phyloP scores from a whole-genome alignment of 2,797 vertebrate species.

The Halcyon smyrnensis region DNA sequence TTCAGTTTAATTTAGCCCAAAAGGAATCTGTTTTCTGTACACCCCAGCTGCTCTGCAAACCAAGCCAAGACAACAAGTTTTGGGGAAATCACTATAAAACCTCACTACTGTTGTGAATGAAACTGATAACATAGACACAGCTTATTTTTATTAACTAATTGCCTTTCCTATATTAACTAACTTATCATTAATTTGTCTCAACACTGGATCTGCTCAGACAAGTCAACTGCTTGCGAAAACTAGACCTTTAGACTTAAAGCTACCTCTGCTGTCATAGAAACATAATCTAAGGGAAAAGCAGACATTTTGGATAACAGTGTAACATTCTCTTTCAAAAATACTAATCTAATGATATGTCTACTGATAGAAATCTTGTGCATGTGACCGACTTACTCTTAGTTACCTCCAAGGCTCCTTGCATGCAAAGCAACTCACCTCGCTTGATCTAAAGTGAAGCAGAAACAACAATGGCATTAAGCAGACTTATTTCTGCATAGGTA shows the following conservation, averaged over 20 bases:
- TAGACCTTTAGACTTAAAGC: background rate
- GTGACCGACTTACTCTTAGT: background rate
- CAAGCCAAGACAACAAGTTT: background rate
- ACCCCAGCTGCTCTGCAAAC: background rate
- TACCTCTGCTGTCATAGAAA: background rate
- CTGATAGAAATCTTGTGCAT: background rate
- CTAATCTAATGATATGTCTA: background rate
- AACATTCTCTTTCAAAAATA: background rate
- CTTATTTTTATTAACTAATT: background rate
- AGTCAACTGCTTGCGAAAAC: background rate
- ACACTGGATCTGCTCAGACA: background rate
- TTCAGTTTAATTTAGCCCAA: background rate
- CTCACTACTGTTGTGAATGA: background rate
- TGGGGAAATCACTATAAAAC: background rate
- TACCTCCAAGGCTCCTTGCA: background rate
- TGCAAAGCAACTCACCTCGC: background rate
- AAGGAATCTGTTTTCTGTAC: background rate
- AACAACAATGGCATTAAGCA: background rate
- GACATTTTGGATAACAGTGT: background rate
- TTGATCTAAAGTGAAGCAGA: background rate
- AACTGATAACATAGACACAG: background rate
- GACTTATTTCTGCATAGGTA: background rate
- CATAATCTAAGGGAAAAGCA: background rate
- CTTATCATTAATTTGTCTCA: background rate
- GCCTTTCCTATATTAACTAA: background rate